Base-by-base conservation (phyloP, 2,888 invertebrate genomes). In the Scrobipalpa costella region DNA sequence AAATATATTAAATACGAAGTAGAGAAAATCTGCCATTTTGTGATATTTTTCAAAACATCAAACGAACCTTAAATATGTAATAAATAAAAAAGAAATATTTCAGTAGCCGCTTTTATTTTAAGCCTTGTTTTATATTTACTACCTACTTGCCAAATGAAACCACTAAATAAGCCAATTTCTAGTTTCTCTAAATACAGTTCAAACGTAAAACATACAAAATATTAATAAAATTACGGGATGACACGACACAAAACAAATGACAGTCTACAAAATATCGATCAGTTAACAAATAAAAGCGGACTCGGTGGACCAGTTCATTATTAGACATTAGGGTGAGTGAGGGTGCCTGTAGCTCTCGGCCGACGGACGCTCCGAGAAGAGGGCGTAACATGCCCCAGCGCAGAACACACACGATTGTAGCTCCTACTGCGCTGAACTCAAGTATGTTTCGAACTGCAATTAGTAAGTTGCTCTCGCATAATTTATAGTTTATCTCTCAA, bases 401-500 rank as follows among this genome's bases (percentile, higher is more conserved):
- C 15, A 49, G 5, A 2, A 15, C 2, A 33, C 47, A 7, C n/a
- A 59, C 59, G 27, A 33, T 8, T 49, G 6, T 34, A 13, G 15
- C 55, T 34, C 40, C 21, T 58, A 38, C 40, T 7, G 21, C 19
- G 15, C 58, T 38, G 58, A 40, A 58, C n/a, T 21, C 7, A 58
- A 19, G 58, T 19, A 21, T 40, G 40, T 38, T 57, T 58, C 38
- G 9, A 13, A 21, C 38, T 13, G 58, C 19, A 19, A 13, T 11
- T 58, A 1, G 11, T 19, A 40, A 21, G 38, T 58, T 38, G 58
- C 40, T 13, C 6, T 19, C 63, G 70, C 71, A 84, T 86, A 86
- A 89, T 89, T 86, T 86, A 90, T 88, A 85, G 89, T 86, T 85
- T 86, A 85, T 83, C 84, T 78, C 78, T 72, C 83, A 83, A 85